Evolutionary conservation across 2,888 invertebrate genomes (phyloP), one percentile per base, ranked within the genome.

Genomic region (Diploptera punctata): DNA sequence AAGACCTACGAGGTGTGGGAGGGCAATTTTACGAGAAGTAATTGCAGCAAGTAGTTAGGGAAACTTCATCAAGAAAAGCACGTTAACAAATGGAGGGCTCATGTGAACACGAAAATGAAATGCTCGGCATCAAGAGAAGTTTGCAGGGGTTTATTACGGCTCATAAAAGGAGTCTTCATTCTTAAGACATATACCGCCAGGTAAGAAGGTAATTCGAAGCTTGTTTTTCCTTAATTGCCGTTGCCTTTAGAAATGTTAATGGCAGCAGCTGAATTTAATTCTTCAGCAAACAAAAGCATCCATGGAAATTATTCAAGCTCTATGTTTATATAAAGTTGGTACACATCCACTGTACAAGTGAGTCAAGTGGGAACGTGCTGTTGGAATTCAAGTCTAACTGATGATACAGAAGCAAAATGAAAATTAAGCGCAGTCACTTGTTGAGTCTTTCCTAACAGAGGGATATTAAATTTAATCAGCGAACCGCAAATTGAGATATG

Each of bases 131-230:
- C 57, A 57, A 31, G 57, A 3, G 29, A 31, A 29, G 16, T 9
- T n/a, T 21, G 3, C 2, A 24, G 10, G 57, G n/a, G 29, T 57
- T 57, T 29, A 57, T 57, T 57, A 57, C 57, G n/a, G 3, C 57
- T n/a, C 57, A 57, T 57, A 57, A 57, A 57, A 13, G 29, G n/a
- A 3, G 57, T 57, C 57, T 57, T 57, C 57, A 57, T 57, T n/a
- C n/a, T 57, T 29, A 13, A 5, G 18, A 57, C 57, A 57, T 24
- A n/a, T n/a, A 29, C 29, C 29, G n/a, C 1, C 57, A 29, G 57
- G 57, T 57, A 57, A n/a, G 31, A 57, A 57, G 54, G 57, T 57
- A 31, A 57, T 57, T 31, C 57, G 29, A 57, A 57, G 26, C 31
- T 13, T n/a, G 29, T 29, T 13, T 16, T 31, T n/a, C 13, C 57